phyloP scores from a whole-genome alignment of 2,888 invertebrate species.

The Stenichneumon culpator region DNA sequence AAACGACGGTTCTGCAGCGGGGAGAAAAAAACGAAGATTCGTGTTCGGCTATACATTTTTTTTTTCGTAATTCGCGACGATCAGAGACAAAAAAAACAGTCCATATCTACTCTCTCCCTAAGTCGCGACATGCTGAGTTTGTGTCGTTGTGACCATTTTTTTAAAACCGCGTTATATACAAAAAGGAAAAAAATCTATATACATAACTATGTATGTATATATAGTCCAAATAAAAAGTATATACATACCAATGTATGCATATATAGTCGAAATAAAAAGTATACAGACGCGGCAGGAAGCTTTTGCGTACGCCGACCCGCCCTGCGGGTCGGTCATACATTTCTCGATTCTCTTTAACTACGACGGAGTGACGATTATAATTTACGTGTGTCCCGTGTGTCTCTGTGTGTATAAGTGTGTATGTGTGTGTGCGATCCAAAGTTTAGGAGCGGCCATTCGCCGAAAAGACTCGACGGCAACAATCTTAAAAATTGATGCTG shows the following conservation, averaged over 20 bases:
- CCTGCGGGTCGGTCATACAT: slow-evolving; percentile 51
- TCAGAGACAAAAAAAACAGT: slow-evolving; percentile 55
- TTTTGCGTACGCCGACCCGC: slow-evolving; percentile 52
- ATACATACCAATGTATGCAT: no score
- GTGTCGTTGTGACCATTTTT: slow-evolving; percentile 46
- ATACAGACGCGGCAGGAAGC: slow-evolving; percentile 62
- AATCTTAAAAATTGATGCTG: neutral
- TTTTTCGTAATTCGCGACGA: slow-evolving; percentile 18
- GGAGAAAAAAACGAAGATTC: neutral
- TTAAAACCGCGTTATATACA: slow-evolving; percentile 41
- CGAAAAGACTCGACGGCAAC: slow-evolving; percentile 19
- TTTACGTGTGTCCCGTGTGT: neutral
- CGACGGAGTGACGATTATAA: slow-evolving; percentile 44
- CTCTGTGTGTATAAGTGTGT: slow-evolving; percentile 20
- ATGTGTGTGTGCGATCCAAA: slow-evolving; percentile 24
- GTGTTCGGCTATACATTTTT: slow-evolving; percentile 8
- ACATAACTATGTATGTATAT: neutral
- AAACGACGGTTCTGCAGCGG: slow-evolving; percentile 17
- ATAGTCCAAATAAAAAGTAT: slow-evolving; percentile 22
- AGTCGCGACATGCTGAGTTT: slow-evolving; percentile 64
- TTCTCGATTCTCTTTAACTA: slow-evolving; percentile 30
- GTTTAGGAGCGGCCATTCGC: neutral
- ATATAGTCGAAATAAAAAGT: slow-evolving; percentile 19
- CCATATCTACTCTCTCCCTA: slow-evolving; percentile 70
- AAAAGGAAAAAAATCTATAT: slow-evolving; percentile 17